Evolutionary conservation across 2,888 invertebrate species (phyloP), one percentile per base, ranked within the genome.

Genomic region (Drymonia ruficornis): DNA sequence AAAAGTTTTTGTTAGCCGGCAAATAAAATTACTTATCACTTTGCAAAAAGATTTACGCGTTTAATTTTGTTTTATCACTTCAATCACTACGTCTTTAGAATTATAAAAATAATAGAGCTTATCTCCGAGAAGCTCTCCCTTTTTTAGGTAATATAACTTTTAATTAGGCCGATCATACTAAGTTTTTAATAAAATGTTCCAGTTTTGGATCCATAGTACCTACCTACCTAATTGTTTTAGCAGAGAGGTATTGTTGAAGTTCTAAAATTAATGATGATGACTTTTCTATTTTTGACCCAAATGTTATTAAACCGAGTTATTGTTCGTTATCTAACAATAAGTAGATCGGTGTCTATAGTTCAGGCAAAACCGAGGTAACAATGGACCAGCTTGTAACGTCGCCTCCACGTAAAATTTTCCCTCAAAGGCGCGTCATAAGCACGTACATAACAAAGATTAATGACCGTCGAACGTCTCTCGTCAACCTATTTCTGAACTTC

Each of bases 361-460:
- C 15, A 29, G 28, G 23, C 28, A 45, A 28, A 45, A 45, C n/a
- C 45, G 28, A 45, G 28, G 51, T 52, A 61, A 53, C 50, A 53
- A 31, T 50, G 23, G 31, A 40, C 50, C n/a, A 6, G 19, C 49
- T 55, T 38, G 45, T 50, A 29, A 31, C 45, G 48, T 50, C 47
- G 11, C 48, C 36, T 16, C 28, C 38, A 46, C 51, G 44, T 46
- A 47, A 46, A 40, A 50, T 52, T 52, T 54, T 52, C 49, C 36
- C 15, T 29, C 40, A 23, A 23, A 38, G 36, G 52, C 16, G 54
- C 11, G 48, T 47, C 53, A 52, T 40, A 6, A 44, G 29, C 43
- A 55, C 47, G 42, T 51, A 28, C 28, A 50, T 65, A 56, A 61
- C 43, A 61, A 58, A 59, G 61, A 68, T 68, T 68, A 52, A 66